Evolutionary conservation across 2,113 vertebrate genomes (phyloP).

Genomic region (Apodemus speciosus): DNA sequence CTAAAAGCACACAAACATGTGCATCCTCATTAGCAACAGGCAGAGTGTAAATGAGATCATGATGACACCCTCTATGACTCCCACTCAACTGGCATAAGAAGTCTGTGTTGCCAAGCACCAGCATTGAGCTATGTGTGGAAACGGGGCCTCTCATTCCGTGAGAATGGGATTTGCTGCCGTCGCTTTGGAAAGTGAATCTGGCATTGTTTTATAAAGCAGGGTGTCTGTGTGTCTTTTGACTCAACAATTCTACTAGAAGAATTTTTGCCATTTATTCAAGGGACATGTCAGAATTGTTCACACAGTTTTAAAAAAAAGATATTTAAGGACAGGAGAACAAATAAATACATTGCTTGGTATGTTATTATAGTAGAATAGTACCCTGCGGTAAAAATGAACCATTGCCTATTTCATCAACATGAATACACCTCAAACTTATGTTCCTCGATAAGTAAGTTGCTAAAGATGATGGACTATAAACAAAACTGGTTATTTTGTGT

Average conservation of each 20-base stretch:
- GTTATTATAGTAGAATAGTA: background rate
- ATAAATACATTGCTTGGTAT: background rate
- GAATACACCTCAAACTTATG: background rate
- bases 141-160: background rate
- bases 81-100: conserved; percentile 13
- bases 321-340: background rate
- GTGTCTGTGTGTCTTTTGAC: background rate
- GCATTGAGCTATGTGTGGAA: background rate
- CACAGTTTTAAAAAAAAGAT: background rate
- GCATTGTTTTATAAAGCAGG: background rate
- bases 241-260: background rate
- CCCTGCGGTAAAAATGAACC: background rate
- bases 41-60: conserved; percentile 9
- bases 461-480: background rate
- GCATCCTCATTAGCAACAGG: background rate
- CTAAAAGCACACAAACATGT: conserved; percentile 10
- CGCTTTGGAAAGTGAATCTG: background rate
- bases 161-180: background rate
- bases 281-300: background rate
- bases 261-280: background rate
- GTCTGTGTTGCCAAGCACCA: background rate
- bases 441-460: background rate
- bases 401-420: background rate
- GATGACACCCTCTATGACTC: background rate
- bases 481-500: background rate